A percentile compares a stretch with the other conserved stretches of the same genome.
Conservation (phyloP, 1,140 invertebrate genomes). For the Drosophila sturtevanti region DNA sequence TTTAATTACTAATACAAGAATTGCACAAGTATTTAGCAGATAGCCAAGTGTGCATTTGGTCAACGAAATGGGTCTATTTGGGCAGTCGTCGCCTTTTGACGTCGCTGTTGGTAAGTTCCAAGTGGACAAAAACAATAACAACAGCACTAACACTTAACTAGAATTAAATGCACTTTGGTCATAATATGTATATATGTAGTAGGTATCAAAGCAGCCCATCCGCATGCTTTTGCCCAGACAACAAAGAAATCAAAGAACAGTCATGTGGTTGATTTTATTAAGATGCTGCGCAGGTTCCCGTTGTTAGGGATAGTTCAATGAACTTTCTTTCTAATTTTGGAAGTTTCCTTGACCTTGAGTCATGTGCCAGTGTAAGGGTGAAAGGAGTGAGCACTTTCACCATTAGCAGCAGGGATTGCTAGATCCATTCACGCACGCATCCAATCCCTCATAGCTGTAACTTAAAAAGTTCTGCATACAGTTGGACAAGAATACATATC, state of each 20-base stretch:
- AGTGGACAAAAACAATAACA: not conserved
- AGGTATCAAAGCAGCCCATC: not conserved
- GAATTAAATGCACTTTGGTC: conserved; percentile 20
- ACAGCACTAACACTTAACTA: conserved; percentile 11
- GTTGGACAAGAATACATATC: too few species aligned
- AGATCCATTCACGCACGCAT: not conserved
- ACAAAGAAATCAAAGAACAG: conserved; percentile 47
- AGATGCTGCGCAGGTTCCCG: conserved; percentile 61
- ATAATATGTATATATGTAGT: not conserved
- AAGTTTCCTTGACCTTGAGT: conserved; percentile 64
- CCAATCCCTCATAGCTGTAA: too few species aligned
- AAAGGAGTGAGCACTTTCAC: not conserved
- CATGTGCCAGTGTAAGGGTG: conserved; percentile 13
- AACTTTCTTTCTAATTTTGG: conserved; percentile 53
- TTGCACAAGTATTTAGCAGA: conserved; percentile 42
- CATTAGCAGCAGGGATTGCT: not conserved
- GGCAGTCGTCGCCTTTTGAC: conserved; percentile 88
- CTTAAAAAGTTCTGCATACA: too few species aligned
- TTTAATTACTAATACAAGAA: not conserved
- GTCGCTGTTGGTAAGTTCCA: conserved; percentile 87
- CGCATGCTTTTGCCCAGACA: conserved; percentile 26
- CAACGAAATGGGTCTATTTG: conserved; percentile 86
- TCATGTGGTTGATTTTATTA: conserved; percentile 55
- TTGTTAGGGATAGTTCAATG: conserved; percentile 55
- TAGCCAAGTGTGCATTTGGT: conserved; percentile 39